These are phyloP conservation scores for Choloepus hoffmanni DNA, from an alignment of 2,113 vertebrate genomes.

Conservation along the genomic window DNA sequence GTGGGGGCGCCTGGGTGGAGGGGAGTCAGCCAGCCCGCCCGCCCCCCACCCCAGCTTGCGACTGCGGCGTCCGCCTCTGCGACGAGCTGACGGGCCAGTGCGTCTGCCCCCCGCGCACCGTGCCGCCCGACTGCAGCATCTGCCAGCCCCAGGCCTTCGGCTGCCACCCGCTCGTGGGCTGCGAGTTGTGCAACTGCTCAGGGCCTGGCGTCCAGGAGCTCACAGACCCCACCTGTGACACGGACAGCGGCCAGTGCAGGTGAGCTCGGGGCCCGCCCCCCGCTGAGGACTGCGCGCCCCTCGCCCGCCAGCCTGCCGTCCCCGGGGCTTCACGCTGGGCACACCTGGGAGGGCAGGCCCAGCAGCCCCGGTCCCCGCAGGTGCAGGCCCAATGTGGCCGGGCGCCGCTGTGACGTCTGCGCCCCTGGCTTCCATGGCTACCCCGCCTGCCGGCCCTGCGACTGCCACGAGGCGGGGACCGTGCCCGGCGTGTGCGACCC, in stretches of 20 bases:
- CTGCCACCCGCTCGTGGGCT: constrained; percentile 96
- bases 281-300: too few species aligned
- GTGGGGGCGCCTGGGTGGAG: accelerated
- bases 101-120: constrained; percentile 94
- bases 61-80: constrained; percentile 92
- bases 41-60: constrained; percentile 89
- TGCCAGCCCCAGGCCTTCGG: constrained; percentile 96
- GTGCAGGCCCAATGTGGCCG: constrained; percentile 93
- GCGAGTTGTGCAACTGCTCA: constrained; percentile 97
- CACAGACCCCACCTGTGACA: constrained; percentile 89
- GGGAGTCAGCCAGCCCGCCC: neutral
- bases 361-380: constrained; percentile 78
- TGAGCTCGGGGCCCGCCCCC: constrained; percentile 69
- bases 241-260: constrained; percentile 96
- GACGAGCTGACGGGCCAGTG: constrained; percentile 94
- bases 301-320: too few species aligned
- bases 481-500: constrained; percentile 90
- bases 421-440: constrained; percentile 93
- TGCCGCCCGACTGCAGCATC: constrained; percentile 91
- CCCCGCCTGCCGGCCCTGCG: constrained; percentile 92
- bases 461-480: constrained; percentile 93
- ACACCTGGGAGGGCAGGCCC: too few species aligned
- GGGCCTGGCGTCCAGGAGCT: constrained; percentile 88
- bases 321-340: neutral
- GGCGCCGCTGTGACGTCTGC: constrained; percentile 94